These are phyloP conservation scores for Atta texana DNA, from an alignment of 1,140 invertebrate genomes.

Conservation along the genomic window DNA sequence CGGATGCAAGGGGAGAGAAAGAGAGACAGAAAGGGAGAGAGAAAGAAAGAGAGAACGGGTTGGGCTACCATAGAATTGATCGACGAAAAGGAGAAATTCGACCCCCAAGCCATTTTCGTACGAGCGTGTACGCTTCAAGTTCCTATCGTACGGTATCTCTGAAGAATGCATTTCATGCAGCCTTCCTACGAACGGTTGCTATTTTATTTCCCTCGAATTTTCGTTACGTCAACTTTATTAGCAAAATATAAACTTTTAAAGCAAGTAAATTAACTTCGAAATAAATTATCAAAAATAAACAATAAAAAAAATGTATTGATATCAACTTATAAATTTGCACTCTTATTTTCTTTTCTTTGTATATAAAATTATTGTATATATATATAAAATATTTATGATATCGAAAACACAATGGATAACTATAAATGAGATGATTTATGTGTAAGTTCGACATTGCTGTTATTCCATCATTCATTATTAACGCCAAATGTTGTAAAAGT, in stretches of 20 bases:
- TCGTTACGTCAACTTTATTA: not conserved
- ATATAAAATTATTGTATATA: no score
- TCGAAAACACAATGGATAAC: not conserved
- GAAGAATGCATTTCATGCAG: conserved; percentile 28
- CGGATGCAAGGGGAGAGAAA: not conserved
- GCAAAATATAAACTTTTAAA: not conserved
- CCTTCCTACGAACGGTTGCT: not conserved
- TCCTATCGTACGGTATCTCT: conserved; percentile 25
- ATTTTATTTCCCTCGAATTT: not conserved
- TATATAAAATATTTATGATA: not conserved
- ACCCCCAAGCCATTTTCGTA: conserved; percentile 40
- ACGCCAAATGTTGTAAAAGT: not conserved
- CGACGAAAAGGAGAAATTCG: conserved; percentile 59
- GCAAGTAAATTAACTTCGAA: not conserved
- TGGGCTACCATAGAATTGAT: conserved; percentile 35
- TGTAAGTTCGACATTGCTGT: not conserved
- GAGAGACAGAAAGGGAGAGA: not conserved
- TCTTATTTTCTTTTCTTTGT: not conserved
- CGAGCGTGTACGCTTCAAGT: conserved; percentile 20
- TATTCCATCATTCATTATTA: not conserved
- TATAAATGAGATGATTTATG: not conserved
- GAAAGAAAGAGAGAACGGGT: not conserved
- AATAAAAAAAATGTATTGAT: not conserved
- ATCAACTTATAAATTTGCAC: not conserved
- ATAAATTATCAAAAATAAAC: not conserved